phyloP scores from a whole-genome alignment of 2,888 invertebrate genomes.

The Villa cingulata region DNA sequence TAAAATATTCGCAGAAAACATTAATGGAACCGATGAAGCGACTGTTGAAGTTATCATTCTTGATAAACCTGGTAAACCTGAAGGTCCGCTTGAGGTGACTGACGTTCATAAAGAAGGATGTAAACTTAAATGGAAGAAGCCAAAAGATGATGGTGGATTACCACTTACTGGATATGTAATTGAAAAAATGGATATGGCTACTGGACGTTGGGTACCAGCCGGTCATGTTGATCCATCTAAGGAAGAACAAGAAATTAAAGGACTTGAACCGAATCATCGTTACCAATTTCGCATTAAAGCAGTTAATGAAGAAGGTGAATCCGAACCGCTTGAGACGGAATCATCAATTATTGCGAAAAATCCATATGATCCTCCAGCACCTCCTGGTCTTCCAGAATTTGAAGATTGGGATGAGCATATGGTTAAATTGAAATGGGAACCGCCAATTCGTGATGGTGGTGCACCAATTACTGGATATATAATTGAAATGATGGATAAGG shows the following conservation, averaged over 20 bases:
- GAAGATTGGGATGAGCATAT: constrained; percentile 84
- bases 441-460: constrained; percentile 78
- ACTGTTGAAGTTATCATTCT: constrained; percentile 81
- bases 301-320: constrained; percentile 92
- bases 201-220: constrained; percentile 80
- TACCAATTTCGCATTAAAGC: constrained; percentile 98
- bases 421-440: constrained; percentile 82
- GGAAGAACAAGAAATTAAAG: constrained; percentile 65
- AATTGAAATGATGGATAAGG: constrained; percentile 85
- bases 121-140: constrained; percentile 86
- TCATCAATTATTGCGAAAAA: constrained; percentile 87
- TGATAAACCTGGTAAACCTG: constrained; percentile 44
- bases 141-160: constrained; percentile 89
- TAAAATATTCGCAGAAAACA: constrained; percentile 82
- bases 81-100: constrained; percentile 81
- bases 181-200: constrained; percentile 85
- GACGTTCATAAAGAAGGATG: constrained; percentile 90
- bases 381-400: constrained; percentile 83
- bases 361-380: constrained; percentile 81
- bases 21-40: constrained; percentile 86
- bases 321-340: constrained; percentile 86
- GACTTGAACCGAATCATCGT: constrained; percentile 85
- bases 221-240: constrained; percentile 70
- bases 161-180: constrained; percentile 82
- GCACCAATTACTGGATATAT: constrained; percentile 89